These are phyloP conservation scores for Chaenocephalus aceratus DNA, from an alignment of 2,113 vertebrate genomes.

Conservation along the genomic window DNA sequence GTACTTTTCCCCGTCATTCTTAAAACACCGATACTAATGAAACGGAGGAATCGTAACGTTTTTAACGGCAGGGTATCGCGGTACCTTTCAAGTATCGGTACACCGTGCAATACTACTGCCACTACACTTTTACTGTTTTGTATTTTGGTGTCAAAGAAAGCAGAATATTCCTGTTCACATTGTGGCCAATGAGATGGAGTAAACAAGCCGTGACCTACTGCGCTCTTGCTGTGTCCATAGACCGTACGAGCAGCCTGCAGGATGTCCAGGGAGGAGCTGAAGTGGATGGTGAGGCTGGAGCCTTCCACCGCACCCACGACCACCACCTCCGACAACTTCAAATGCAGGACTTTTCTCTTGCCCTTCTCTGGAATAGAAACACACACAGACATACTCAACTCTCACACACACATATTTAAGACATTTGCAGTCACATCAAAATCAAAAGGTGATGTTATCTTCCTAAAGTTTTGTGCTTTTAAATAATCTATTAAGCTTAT, in stretches of 20 bases:
- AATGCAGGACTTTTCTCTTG: constrained; percentile 84
- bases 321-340: constrained; percentile 84
- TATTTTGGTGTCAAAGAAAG: background rate
- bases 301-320: constrained; percentile 85
- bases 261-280: constrained; percentile 91
- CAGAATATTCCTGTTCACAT: background rate
- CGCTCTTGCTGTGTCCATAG: constrained; percentile 86
- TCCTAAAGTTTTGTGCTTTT: background rate
- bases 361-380: constrained; percentile 81
- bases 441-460: background rate
- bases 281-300: constrained; percentile 85
- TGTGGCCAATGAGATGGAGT: background rate
- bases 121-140: background rate
- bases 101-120: too few species aligned
- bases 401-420: background rate
- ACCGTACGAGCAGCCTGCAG: constrained; percentile 79
- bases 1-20: too few species aligned
- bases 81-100: too few species aligned
- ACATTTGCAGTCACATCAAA: background rate
- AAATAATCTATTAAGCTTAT: background rate
- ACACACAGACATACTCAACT: background rate
- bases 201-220: constrained; percentile 79
- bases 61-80: too few species aligned
- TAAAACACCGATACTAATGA: too few species aligned
- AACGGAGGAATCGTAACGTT: too few species aligned